Evolutionary conservation across 2,113 vertebrate species (phyloP), one percentile per base, ranked within the genome.

Genomic region (Nesospiza acunhae): DNA sequence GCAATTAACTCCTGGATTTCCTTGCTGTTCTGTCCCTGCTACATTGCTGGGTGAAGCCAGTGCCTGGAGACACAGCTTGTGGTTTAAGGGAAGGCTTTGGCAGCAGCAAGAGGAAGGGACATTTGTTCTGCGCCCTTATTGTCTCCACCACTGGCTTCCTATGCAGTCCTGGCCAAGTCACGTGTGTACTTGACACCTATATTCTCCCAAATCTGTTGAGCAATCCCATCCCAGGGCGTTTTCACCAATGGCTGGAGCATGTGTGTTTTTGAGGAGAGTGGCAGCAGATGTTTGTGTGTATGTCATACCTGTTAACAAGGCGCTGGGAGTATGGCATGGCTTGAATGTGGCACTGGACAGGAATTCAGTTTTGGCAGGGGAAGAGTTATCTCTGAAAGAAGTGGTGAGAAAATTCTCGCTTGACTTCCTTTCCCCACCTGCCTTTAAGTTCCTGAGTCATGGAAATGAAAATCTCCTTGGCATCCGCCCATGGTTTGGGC

Each of bases 391-490:
- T 84, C 86, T 1, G 0, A 82, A 89, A 94, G 68, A 94, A 89
- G 77, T 75, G 88, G 92, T 96, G 95, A 96, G 86, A 92, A 93
- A 95, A 95, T 96, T 92, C 95, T 96, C 27, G 39, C 94, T 90
- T 81, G 95, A 96, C 94, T 94, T 96, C 94, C 62, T 73, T 94
- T 96, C 96, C 92, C 93, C 94, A 92, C 93, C 92, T 96, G 90
- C 88, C 88, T 95, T 92, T 93, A 81, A 92, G 95, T 89, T 94
- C 95, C 93, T 97, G 95, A 97, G 96, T 97, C 96, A 96, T 94
- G 92, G 94, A 96, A 96, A 96, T 94, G 93, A 96, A 96, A 97
- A 96, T 89, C 92, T 94, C 60, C 73, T 90, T 97, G 96, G 96
- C 96, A 95, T 90, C 90, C 95, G 50, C 96, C 96, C 92, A 96